Conservation (phyloP, 2,888 invertebrate species). For the Stratiomys singularior region DNA sequence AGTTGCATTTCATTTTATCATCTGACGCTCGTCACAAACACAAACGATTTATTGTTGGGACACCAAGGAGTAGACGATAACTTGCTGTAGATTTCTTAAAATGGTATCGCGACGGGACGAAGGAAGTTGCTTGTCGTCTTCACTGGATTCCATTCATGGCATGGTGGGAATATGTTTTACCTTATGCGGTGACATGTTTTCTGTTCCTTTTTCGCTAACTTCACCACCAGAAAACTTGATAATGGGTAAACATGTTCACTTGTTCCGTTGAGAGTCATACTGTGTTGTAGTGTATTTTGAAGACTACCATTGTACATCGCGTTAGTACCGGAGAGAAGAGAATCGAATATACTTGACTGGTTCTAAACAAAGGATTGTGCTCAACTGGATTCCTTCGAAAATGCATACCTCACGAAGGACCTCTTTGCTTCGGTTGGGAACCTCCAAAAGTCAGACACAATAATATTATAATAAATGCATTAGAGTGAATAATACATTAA, state of each 20-base stretch:
- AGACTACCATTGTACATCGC: not conserved
- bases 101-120: not conserved
- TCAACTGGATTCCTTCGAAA: too few species aligned
- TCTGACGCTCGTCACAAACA: not conserved
- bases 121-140: too few species aligned
- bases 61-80: conserved; percentile 27
- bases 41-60: conserved; percentile 23
- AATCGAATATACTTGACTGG: too few species aligned
- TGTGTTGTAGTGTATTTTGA: not conserved
- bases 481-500: not conserved
- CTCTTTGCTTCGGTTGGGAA: not conserved
- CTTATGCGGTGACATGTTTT: conserved; percentile 17
- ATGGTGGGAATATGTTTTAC: not conserved
- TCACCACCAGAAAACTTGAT: not conserved
- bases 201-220: not conserved
- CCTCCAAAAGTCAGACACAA: not conserved
- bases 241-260: conserved; percentile 14
- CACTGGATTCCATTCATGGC: not conserved
- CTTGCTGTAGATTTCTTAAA: not conserved
- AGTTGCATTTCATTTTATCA: conserved; percentile 19
- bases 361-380: too few species aligned
- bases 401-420: too few species aligned
- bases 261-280: not conserved
- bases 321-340: not conserved
- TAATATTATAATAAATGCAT: not conserved